Evolutionary conservation across 2,797 vertebrate species (phyloP), one percentile per base, ranked within the genome.

Genomic region (Manis crassicaudata): DNA sequence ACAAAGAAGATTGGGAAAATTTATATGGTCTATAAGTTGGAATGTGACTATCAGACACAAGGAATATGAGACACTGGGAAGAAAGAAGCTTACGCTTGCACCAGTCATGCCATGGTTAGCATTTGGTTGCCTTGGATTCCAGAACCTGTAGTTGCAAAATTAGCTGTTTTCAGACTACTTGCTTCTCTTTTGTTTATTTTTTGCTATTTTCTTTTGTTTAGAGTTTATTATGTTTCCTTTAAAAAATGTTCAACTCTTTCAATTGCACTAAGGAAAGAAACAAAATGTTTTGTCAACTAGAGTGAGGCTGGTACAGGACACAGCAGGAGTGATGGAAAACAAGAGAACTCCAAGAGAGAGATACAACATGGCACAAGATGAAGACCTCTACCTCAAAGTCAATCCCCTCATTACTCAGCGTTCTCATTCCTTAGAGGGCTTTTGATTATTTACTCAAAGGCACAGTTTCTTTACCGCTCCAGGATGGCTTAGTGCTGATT

Each of bases 191-290:
- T 54, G 5, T 37, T 32, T 88, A 13, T 23, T 60, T 80, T 89
- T 14, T 0, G 54, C 27, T 16, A n/a, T 37, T 62, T 60, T 68
- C 60, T 79, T 32, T 60, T 79, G 35, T 17, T 87, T 77, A 73
- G 68, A 72, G 37, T 92, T 89, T 87, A 82, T 52, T 60, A 67
- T 13, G 5, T 65, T 97, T 90, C 65, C 25, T 80, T 80, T 80
- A 0, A 67, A 82, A 93, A 79, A 50, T n/a, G 21, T 75, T 84
- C 16, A 32, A 14, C n/a, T 89, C 63, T 85, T 82, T 79, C 81
- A 72, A 6, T 9, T 92, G 50, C 65, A 21, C 63, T 60, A 46
- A 90, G 60, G 54, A 21, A 80, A 70, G 32, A 32, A 88, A 75
- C 29, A 94, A 91, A 81, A 7, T 6, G 10, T 89, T n/a, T 7